These are phyloP conservation scores for Numenius phaeopus DNA, from an alignment of 2,797 vertebrate genomes.

Conservation along the genomic window DNA sequence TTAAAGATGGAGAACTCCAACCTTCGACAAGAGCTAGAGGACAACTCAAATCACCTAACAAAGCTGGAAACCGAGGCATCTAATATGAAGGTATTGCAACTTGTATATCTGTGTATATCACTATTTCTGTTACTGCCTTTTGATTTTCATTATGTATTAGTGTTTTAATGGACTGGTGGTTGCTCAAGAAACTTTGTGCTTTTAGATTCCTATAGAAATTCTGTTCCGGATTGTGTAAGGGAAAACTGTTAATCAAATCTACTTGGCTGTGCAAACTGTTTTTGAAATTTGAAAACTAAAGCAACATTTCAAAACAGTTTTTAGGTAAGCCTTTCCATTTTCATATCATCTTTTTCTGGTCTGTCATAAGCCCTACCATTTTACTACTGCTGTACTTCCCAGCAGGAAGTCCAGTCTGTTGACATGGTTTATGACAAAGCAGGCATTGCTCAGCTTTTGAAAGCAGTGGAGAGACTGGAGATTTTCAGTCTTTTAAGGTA, in stretches of 20 bases:
- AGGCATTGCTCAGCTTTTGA: background rate
- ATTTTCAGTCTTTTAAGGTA: background rate
- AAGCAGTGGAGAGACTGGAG: background rate
- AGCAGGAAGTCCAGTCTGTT: background rate
- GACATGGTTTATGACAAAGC: background rate
- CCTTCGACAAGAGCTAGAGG: conserved; percentile 93
- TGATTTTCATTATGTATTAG: background rate
- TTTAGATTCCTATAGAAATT: background rate
- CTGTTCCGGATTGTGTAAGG: background rate
- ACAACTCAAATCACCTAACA: conserved; percentile 95
- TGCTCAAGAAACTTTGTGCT: background rate
- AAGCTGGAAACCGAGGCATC: conserved; percentile 93
- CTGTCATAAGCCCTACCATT: background rate
- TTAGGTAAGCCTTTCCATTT: background rate
- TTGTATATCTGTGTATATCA: background rate
- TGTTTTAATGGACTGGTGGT: background rate
- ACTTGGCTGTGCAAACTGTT: background rate
- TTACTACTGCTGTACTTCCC: background rate
- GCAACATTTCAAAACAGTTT: background rate
- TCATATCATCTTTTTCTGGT: background rate
- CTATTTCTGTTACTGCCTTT: background rate
- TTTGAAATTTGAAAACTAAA: background rate
- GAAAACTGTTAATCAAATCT: background rate
- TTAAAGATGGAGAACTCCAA: conserved; percentile 97
- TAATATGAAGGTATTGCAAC: conserved; percentile 90